Evolutionary conservation across 2,888 invertebrate species (phyloP).

Genomic region (Synergus gifuensis): DNA sequence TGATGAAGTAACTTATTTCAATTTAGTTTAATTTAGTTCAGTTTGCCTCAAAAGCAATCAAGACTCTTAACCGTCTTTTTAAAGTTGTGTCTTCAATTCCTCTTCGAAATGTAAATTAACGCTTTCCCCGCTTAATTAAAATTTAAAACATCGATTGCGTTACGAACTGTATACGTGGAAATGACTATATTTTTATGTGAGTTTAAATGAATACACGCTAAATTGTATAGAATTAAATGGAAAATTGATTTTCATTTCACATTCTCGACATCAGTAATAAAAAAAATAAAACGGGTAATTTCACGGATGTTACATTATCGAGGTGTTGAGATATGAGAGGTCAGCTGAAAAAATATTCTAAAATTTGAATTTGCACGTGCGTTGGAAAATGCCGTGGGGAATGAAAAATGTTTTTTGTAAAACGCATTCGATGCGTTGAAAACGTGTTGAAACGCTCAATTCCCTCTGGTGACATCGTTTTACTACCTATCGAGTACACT

Average conservation of each 20-base stretch:
- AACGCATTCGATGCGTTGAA: slow-evolving; percentile 15
- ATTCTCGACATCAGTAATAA: background rate
- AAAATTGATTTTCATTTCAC: background rate
- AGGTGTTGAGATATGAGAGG: background rate
- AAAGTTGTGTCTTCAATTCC: background rate
- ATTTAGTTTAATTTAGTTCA: slow-evolving; percentile 43
- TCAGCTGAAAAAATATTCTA: background rate
- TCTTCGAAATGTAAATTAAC: background rate
- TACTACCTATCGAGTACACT: slow-evolving; percentile 14
- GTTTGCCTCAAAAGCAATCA: slow-evolving; percentile 22
- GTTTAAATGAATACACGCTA: background rate
- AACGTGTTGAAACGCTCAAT: slow-evolving; percentile 30
- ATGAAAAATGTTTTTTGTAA: slow-evolving; percentile 2
- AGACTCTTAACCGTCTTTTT: background rate
- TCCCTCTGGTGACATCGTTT: slow-evolving; percentile 36
- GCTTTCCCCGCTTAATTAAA: background rate
- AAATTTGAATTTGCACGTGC: slow-evolving; percentile 17
- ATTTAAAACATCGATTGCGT: background rate
- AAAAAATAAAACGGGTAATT: slow-evolving; percentile 10
- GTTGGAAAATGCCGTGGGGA: slow-evolving; percentile 18
- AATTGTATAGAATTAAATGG: background rate
- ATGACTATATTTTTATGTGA: background rate
- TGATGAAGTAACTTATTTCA: slow-evolving; percentile 45
- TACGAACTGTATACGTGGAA: background rate
- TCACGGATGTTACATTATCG: background rate